Base-by-base conservation (phyloP, 2,888 invertebrate genomes). In the Acleris cristana region DNA sequence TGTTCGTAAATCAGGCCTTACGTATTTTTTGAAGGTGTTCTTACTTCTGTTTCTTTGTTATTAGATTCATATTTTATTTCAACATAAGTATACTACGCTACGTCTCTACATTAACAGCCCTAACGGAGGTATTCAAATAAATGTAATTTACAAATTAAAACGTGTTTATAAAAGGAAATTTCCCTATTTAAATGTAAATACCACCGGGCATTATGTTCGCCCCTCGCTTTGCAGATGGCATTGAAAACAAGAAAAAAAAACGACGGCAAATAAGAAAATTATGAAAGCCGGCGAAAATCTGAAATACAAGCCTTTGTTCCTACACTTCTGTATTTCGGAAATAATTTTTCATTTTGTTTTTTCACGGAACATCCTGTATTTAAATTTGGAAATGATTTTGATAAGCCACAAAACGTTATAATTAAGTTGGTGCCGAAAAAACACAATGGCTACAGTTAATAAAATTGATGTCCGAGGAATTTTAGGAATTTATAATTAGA, bases 221-320 rank as follows among this genome's bases (percentile, higher is more conserved):
- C 69, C 74, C 72, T 58, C 69, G 76, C 79, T 82, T 79, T 82
- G 82, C 79, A 69, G 79, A 72, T 74, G 72, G 75, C 72, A 73
- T 79, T 79, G 78, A 80, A 82, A 82, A 75, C 64, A 77, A 77
- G 81, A 80, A 76, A 78, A 83, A 83, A 80, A 83, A 84, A 83
- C 87, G 84, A 86, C 83, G 86, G 85, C 84, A 87, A 89, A 88
- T 87, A 88, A 87, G 86, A 86, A 89, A 89, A 88, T 88, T 86
- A 87, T 86, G 83, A 85, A 87, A 84, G 85, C 76, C 82, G 73
- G 79, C 81, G 84, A 86, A 83, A 83, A 79, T 72, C 76, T 74
- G 78, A 80, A 80, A 80, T 84, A 84, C 83, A 82, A 74, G 79
- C 80, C 80, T 86, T 89, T 89, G 88, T 88, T 82, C 79, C 72